Base-by-base conservation (phyloP, 2,888 invertebrate species). In the Horisme vitalbata region DNA sequence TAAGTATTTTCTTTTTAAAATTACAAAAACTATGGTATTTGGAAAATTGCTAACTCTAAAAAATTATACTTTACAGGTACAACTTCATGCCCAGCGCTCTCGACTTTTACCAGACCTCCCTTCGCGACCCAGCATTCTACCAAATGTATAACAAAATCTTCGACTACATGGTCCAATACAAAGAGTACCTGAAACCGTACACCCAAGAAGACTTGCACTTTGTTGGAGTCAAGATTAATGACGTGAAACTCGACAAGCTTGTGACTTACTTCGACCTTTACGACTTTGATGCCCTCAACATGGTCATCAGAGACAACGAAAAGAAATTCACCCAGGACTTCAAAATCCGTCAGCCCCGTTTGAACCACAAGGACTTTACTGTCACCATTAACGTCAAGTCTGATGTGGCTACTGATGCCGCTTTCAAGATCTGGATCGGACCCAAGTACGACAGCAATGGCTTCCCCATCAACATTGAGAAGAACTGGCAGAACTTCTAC, bases 111-210 rank as follows among this genome's bases (percentile, higher is more conserved):
- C 91, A 91, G 65, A 93, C 94, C 4, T 91, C 92, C 54, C 74
- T 93, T 61, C 92, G 94, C 54, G 95, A 95, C 71, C 95, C 95
- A 11, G 90, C 92, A 26, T 94, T 93, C 91, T 95, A 92, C 78
- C 91, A 92, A 50, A 76, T 94, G 36, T 93, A 92, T 81, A 91
- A 92, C 77, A 91, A 91, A 60, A 87, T 94, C 61, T 59, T 91
- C 33, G 75, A 87, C 43, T 91, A 88, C 64, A 91, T 92, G 78
- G 81, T 88, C 62, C 90, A 91, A 52, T 93, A 92, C 89, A 93
- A 93, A 68, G 69, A 88, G 57, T 87, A 86, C 61, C 69, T 93
- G 41, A 75, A 85, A 8, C 89, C 92, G 0, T 94, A 95, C 83
- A 88, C 84, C 31, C 75, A 89, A 50, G 85, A 92, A n/a, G 89